phyloP scores from a whole-genome alignment of 2,888 invertebrate species.

The Digitonthophagus gazella region DNA sequence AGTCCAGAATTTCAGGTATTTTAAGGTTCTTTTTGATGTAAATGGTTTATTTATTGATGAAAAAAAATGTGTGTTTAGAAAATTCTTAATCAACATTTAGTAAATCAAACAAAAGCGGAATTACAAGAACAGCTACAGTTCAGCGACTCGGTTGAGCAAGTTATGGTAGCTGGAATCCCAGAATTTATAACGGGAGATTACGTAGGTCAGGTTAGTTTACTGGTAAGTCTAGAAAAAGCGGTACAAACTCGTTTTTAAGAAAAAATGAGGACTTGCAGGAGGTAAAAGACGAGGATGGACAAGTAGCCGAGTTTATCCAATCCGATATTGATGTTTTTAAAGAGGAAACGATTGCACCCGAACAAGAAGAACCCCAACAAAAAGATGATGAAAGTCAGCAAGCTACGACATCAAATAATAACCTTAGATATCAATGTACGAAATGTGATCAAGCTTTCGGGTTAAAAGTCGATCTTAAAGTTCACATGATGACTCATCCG shows the following conservation, averaged over 20 bases:
- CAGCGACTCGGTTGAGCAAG: slow-evolving; percentile 40
- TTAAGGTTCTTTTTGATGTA: background rate
- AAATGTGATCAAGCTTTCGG: slow-evolving; percentile 48
- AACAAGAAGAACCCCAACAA: background rate
- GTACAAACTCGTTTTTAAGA: background rate
- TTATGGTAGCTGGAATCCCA: slow-evolving; percentile 41
- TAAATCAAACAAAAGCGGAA: slow-evolving; percentile 42
- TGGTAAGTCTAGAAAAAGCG: slow-evolving; percentile 16
- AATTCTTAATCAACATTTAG: slow-evolving; percentile 38
- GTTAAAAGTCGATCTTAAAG: slow-evolving; percentile 50
- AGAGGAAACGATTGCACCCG: slow-evolving; percentile 1
- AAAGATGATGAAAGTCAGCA: background rate
- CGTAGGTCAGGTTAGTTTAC: slow-evolving; percentile 31
- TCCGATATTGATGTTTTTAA: background rate
- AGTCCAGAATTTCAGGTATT: slow-evolving; percentile 51
- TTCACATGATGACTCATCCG: slow-evolving; percentile 51
- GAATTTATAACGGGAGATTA: slow-evolving; percentile 41
- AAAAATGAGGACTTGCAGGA: background rate
- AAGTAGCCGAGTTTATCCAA: background rate
- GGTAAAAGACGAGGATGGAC: background rate
- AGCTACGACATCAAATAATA: background rate
- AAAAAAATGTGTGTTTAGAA: slow-evolving; percentile 10
- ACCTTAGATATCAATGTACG: slow-evolving; percentile 35
- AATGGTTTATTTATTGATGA: slow-evolving; percentile 2
- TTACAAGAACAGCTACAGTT: slow-evolving; percentile 46